phyloP scores from a whole-genome alignment of 2,888 invertebrate species.

The Hololepta plana region DNA sequence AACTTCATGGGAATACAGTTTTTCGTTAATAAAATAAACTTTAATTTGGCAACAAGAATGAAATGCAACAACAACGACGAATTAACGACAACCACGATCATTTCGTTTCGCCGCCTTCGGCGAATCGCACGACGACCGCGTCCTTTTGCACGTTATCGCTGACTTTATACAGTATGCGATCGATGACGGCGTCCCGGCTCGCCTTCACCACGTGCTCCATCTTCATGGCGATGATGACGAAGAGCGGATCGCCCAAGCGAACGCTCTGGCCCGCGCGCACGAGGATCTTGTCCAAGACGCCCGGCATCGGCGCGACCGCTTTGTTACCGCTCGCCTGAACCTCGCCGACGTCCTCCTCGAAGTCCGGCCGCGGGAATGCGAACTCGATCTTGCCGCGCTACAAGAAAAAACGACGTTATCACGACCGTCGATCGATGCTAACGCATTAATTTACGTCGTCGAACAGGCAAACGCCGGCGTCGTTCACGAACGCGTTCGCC shows the following conservation, averaged over 20 bases:
- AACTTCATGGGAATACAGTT: too few relatives aligned
- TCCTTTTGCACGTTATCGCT: slow-evolving; percentile 78
- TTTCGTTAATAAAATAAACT: too few relatives aligned
- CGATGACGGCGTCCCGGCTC: slow-evolving; percentile 56
- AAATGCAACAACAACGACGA: too few relatives aligned
- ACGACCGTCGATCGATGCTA: slow-evolving; percentile 6
- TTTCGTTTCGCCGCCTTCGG: slow-evolving; percentile 27
- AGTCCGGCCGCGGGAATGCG: slow-evolving; percentile 40
- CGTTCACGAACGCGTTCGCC: slow-evolving; percentile 36
- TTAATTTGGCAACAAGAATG: too few relatives aligned
- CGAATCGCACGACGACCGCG: slow-evolving; percentile 38
- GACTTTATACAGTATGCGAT: slow-evolving; percentile 46
- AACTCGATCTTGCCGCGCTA: slow-evolving; percentile 53
- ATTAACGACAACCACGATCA: too few relatives aligned
- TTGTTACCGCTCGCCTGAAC: slow-evolving; percentile 30
- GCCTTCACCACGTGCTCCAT: slow-evolving; percentile 96
- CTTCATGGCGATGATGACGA: slow-evolving; percentile 98
- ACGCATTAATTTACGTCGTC: slow-evolving; percentile 6
- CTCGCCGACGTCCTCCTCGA: slow-evolving; percentile 21
- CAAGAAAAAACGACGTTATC: slow-evolving; percentile 11
- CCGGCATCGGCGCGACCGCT: slow-evolving; percentile 86
- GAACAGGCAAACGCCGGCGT: slow-evolving; percentile 12
- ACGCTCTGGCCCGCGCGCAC: slow-evolving; percentile 70
- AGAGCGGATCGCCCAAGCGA: slow-evolving; percentile 71
- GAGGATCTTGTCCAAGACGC: slow-evolving; percentile 78